Conservation (phyloP, 2,797 vertebrate genomes). For the Liasis olivaceus region DNA sequence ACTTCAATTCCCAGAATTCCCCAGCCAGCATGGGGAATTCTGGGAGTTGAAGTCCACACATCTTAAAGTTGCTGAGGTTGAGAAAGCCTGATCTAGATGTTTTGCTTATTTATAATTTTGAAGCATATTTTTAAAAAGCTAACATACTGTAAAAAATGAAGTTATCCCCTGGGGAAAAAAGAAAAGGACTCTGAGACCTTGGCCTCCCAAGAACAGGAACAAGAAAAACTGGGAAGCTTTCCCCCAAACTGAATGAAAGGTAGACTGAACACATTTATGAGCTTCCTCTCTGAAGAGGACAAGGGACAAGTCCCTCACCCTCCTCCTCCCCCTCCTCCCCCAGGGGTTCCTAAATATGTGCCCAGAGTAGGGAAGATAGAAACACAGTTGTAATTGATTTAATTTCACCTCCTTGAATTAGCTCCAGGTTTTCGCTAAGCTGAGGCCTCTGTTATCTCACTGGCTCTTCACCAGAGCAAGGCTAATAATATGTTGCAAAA, state of each 20-base stretch:
- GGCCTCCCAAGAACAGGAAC: not conserved
- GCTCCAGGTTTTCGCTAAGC: conserved; percentile 44
- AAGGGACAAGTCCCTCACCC: conserved; percentile 56
- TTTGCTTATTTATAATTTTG: not conserved
- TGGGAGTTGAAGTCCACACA: too few species aligned
- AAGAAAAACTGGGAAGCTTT: not conserved
- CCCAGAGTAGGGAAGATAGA: conserved; percentile 26
- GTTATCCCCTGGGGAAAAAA: not conserved
- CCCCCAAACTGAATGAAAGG: not conserved
- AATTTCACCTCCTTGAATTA: conserved; percentile 44
- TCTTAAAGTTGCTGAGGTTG: too few species aligned
- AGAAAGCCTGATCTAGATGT: too few species aligned
- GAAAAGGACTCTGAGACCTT: not conserved
- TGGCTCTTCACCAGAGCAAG: not conserved
- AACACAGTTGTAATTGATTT: conserved; percentile 3
- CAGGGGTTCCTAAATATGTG: conserved; percentile 30
- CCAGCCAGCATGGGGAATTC: too few species aligned
- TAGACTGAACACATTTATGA: not conserved
- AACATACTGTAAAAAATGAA: not conserved
- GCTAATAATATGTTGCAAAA: conserved; percentile 16
- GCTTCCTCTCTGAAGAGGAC: not conserved
- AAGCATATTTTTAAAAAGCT: not conserved
- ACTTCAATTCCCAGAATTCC: too few species aligned
- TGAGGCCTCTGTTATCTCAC: conserved; percentile 6
- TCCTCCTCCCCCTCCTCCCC: conserved; percentile 46